Evolutionary conservation across 2,113 vertebrate genomes (phyloP).

Genomic region (Zapus hudsonius): DNA sequence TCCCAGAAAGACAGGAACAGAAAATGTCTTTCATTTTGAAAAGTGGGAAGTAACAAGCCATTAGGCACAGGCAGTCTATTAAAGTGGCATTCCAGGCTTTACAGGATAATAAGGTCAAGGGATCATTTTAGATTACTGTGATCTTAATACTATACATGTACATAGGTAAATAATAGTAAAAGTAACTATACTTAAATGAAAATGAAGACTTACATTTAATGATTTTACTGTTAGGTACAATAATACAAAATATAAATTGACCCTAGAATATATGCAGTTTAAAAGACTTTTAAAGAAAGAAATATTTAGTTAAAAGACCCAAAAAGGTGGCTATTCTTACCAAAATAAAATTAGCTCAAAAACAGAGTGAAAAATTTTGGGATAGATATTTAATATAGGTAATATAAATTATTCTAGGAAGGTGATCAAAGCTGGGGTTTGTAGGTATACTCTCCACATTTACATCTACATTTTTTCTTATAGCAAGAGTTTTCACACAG

Average conservation of each 20-base stretch:
- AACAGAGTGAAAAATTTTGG: neutral
- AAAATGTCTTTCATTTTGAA: neutral
- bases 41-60: neutral
- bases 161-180: neutral
- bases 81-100: neutral
- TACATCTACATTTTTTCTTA: neutral
- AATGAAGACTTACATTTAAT: neutral
- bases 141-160: neutral
- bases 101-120: neutral
- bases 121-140: neutral
- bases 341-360: slow-evolving; percentile 24
- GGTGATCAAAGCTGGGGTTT: neutral
- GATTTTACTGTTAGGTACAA: neutral
- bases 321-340: neutral
- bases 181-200: neutral
- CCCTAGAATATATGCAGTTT: neutral
- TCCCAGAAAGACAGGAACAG: neutral
- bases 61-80: neutral
- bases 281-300: neutral
- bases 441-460: neutral
- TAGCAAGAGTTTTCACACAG: neutral
- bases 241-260: neutral
- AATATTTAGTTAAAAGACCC: neutral
- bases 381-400: neutral
- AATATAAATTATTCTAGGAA: neutral